Conservation (phyloP, 2,113 vertebrate genomes). For the Piaya cayana region DNA sequence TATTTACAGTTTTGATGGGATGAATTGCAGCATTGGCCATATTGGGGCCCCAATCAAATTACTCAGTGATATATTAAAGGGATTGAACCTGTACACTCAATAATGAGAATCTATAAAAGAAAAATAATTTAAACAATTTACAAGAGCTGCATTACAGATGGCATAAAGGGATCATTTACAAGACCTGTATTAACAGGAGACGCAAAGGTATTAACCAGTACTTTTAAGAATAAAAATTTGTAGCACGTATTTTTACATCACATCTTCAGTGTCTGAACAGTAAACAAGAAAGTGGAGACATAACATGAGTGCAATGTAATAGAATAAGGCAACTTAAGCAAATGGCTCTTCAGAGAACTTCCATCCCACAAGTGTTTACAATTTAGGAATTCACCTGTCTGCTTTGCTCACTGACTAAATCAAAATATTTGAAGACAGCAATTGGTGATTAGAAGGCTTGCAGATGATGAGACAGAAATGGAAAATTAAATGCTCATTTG, state of each 20-base stretch:
- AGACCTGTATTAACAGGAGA: slow-evolving; percentile 70
- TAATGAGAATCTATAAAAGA: slow-evolving; percentile 57
- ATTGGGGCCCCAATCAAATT: slow-evolving; percentile 42
- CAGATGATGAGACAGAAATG: not conserved
- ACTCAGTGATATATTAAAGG: slow-evolving; percentile 58
- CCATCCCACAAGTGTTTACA: not conserved
- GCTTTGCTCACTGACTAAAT: not conserved
- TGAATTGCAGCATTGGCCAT: slow-evolving; percentile 53
- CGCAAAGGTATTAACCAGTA: slow-evolving; percentile 62
- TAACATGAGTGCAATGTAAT: slow-evolving; percentile 42
- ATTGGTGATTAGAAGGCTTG: not conserved
- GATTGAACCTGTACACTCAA: slow-evolving; percentile 71
- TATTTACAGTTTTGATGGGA: slow-evolving; percentile 62
- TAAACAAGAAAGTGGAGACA: slow-evolving; percentile 60
- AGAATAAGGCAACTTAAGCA: slow-evolving; percentile 76
- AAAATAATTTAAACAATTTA: slow-evolving; percentile 83
- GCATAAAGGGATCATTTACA: slow-evolving; percentile 74
- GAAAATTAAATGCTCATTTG: not conserved
- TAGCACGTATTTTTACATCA: slow-evolving; percentile 72
- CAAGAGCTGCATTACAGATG: slow-evolving; percentile 74
- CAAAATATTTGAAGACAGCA: not conserved
- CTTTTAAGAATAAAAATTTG: slow-evolving; percentile 68
- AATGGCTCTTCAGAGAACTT: slow-evolving; percentile 48
- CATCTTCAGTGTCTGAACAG: slow-evolving; percentile 71
- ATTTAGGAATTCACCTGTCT: not conserved